Conservation (phyloP, 1,140 invertebrate genomes). For the Lethrus apterus region DNA sequence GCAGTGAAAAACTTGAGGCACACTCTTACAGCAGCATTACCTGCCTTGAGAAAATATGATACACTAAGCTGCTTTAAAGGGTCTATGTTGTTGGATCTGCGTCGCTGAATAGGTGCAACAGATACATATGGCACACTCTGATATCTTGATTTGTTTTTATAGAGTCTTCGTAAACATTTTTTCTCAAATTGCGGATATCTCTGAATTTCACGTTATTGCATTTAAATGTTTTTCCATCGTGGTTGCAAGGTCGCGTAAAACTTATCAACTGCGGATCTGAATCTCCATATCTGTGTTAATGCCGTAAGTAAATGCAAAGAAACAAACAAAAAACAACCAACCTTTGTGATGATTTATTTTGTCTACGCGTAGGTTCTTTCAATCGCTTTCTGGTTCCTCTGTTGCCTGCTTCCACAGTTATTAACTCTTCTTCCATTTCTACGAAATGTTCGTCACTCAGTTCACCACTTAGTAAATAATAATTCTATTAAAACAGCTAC, state of each 20-base stretch:
- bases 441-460: too few species aligned
- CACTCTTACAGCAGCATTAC: neutral
- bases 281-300: neutral
- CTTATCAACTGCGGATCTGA: neutral
- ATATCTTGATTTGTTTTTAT: neutral
- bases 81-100: neutral
- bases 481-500: too few species aligned
- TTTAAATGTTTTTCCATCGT: neutral
- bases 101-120: neutral
- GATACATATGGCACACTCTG: neutral
- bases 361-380: too few species aligned
- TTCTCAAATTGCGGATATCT: neutral
- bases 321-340: too few species aligned
- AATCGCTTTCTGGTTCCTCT: too few species aligned
- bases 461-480: too few species aligned
- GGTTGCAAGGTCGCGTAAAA: neutral
- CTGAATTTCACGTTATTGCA: neutral
- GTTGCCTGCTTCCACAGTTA: too few species aligned
- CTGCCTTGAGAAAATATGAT: neutral
- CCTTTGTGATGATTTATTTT: too few species aligned
- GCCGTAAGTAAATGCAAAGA: too few species aligned
- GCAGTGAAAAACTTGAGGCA: constrained; percentile 5
- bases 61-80: neutral
- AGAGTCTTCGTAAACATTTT: neutral
- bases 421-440: too few species aligned